A percentile compares a stretch with the other conserved stretches of the same genome.
Evolutionary conservation across 1,140 invertebrate species (phyloP).

Genomic region (Diachasma alloeum): DNA sequence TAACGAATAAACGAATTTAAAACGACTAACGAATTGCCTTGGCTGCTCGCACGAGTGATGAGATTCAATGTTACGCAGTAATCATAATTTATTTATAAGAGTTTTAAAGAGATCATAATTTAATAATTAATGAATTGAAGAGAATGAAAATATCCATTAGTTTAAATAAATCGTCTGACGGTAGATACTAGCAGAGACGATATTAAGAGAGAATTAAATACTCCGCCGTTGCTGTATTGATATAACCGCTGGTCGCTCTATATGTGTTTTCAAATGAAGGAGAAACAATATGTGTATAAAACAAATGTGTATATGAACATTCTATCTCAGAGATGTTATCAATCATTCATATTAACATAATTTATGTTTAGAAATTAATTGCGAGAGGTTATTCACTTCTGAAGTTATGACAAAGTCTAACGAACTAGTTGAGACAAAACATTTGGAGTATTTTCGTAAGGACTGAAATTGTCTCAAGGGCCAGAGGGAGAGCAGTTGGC

Average conservation of each 20-base stretch:
- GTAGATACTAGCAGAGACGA: not conserved
- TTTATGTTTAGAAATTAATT: no score
- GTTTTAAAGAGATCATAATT: not conserved
- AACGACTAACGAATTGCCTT: constrained; percentile 23
- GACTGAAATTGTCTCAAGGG: no score
- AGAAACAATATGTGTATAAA: not conserved
- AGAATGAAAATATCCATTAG: not conserved
- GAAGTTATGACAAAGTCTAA: no score
- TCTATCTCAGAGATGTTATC: no score
- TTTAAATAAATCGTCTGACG: not conserved
- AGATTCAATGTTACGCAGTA: constrained; percentile 19
- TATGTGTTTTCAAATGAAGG: not conserved
- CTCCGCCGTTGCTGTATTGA: not conserved
- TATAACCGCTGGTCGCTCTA: not conserved
- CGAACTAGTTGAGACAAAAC: no score
- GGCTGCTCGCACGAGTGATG: not conserved
- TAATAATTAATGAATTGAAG: not conserved
- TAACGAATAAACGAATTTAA: not conserved
- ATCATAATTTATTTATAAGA: constrained; percentile 1
- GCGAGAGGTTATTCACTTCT: no score
- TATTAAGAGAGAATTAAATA: not conserved
- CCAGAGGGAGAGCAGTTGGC: no score
- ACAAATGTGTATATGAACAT: not conserved
- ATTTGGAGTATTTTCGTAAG: no score
- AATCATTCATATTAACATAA: no score